A percentile compares a stretch with the other conserved stretches of the same genome.
phyloP scores from a whole-genome alignment of 2,797 vertebrate species.

The Spinus olivaceus region DNA sequence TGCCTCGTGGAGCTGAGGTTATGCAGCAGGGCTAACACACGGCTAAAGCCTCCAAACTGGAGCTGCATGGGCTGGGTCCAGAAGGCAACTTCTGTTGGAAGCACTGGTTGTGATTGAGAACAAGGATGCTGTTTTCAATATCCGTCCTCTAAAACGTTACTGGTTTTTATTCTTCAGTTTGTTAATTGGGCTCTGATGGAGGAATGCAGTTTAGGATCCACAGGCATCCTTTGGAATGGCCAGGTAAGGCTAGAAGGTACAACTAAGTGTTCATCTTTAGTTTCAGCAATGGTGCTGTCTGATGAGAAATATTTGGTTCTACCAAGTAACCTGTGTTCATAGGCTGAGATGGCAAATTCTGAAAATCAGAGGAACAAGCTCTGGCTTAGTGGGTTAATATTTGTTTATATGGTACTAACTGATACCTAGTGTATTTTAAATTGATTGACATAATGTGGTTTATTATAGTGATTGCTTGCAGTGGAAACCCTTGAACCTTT shows the following conservation, averaged over 20 bases:
- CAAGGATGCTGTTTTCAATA: background rate
- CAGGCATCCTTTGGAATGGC: background rate
- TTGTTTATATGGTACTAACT: background rate
- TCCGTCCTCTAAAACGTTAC: background rate
- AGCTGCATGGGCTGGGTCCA: background rate
- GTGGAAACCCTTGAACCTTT: background rate
- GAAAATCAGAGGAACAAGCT: background rate
- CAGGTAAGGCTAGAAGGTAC: constrained; percentile 67
- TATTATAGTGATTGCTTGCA: background rate
- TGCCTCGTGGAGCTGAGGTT: background rate
- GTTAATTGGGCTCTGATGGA: constrained; percentile 35
- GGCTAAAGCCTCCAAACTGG: background rate
- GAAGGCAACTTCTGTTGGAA: background rate
- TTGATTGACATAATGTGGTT: background rate
- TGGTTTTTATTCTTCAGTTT: background rate
- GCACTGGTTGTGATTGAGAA: background rate
- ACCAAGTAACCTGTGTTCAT: background rate
- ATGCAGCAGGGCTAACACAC: background rate
- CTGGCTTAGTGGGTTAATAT: background rate
- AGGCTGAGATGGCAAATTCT: background rate
- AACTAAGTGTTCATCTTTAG: background rate
- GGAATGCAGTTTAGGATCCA: constrained; percentile 29
- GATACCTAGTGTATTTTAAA: background rate
- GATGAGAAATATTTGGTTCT: background rate
- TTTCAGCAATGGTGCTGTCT: background rate